Conservation (phyloP, 2,113 vertebrate species). For the Petrocephalus zakoni region DNA sequence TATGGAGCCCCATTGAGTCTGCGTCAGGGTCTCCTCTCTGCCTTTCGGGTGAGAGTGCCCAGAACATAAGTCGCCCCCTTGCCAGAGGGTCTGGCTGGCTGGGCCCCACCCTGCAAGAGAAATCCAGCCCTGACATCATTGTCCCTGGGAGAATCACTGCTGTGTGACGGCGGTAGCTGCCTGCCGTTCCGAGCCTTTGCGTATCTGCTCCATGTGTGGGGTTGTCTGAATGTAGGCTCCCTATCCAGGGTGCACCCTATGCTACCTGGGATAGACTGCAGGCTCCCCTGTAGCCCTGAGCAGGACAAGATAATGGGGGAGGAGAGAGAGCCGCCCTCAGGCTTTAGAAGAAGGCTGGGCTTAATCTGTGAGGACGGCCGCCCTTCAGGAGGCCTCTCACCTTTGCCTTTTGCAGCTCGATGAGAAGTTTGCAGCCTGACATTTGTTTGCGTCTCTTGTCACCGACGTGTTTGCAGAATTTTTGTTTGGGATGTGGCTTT, state of each 20-base stretch:
- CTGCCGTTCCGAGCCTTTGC: not conserved
- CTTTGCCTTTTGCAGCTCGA: not conserved
- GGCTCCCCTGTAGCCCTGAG: not conserved
- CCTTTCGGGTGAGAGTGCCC: not conserved
- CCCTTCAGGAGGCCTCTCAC: not conserved
- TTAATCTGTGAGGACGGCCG: not conserved
- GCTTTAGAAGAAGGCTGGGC: not conserved
- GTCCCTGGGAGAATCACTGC: not conserved
- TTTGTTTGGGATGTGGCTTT: constrained; percentile 33
- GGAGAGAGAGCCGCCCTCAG: not conserved
- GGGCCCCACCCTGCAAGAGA: not conserved
- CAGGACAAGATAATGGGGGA: not conserved
- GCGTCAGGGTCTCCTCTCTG: not conserved
- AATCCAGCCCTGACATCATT: not conserved
- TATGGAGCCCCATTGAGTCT: not conserved
- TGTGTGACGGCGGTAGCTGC: too few species aligned
- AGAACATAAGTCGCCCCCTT: not conserved
- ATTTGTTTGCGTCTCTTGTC: not conserved
- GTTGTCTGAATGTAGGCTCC: not conserved
- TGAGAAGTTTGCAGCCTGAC: not conserved
- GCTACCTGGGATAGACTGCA: too few species aligned
- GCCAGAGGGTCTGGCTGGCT: not conserved
- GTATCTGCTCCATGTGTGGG: not conserved
- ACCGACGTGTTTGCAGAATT: not conserved
- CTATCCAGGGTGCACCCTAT: not conserved